Evolutionary conservation across 2,113 vertebrate genomes (phyloP), one percentile per base, ranked within the genome.

Genomic region (Rhabdomys dilectus): DNA sequence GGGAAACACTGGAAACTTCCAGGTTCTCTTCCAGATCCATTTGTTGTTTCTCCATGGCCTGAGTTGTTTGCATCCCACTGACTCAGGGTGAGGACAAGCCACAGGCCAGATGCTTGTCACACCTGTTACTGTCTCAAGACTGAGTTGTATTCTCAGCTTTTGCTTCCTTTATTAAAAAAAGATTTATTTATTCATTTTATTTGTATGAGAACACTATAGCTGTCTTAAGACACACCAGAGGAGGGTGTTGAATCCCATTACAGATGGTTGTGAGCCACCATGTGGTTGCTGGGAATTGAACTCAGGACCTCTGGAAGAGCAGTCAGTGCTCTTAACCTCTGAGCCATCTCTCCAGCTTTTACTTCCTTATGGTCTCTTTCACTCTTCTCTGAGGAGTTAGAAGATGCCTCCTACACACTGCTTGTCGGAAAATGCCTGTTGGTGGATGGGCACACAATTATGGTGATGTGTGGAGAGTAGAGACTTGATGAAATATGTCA

Each of bases 401-500:
- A 88, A 39, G 66, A 36, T 26, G 36, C 53, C 12, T 70, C 11
- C 45, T 26, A 0, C 3, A 24, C 21, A 24, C 45, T 31, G 66
- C 34, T 66, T 88, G 48, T 39, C 56, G 66, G 36, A 56, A 29
- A 26, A 5, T 70, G 31, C 34, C 12, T 82, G 12, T 22, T 51
- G 36, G 34, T 72, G 36, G 21, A 26, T n/a, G 45, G 48, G 3
- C n/a, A 34, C 48, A 53, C 42, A 51, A 64, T 31, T 48, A 1
- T 2, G 36, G 31, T n/a, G 66, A 72, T 9, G 21, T 7, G 42
- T 8, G 29, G 11, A 39, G 85, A 26, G 66, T 22, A 29, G 66
- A 53, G 48, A 72, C 22, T 56, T 56, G 34, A 24, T 72, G 7
- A 29, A 0, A 8, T 39, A 7, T 11, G 53, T 36, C 0, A 0